Conservation (phyloP, 2,113 vertebrate species). For the Eidolon helvum region DNA sequence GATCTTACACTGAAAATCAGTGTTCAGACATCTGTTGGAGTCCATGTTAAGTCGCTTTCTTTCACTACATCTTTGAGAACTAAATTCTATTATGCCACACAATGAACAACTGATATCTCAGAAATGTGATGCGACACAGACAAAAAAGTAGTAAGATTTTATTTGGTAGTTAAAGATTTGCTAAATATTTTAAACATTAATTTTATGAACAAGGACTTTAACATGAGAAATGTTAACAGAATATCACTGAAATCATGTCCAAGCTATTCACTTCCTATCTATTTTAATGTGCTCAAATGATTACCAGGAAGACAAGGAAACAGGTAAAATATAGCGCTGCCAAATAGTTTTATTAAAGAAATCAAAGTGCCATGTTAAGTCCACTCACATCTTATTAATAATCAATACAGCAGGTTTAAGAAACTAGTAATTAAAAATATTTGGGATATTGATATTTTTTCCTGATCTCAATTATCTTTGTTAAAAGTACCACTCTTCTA, state of each 20-base stretch:
- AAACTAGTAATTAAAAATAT: neutral
- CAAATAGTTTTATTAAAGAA: conserved; percentile 43
- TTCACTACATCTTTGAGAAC: conserved; percentile 30
- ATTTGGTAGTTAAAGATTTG: neutral
- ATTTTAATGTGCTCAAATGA: neutral
- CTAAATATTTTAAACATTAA: conserved; percentile 10
- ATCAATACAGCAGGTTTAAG: conserved; percentile 18
- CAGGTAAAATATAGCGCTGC: neutral
- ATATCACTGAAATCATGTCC: neutral
- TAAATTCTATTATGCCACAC: neutral
- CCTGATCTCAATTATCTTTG: neutral
- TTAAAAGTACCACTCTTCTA: neutral
- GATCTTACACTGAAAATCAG: conserved; percentile 8
- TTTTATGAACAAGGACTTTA: neutral
- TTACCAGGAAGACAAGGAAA: neutral
- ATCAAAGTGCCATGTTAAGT: neutral
- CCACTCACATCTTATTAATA: conserved; percentile 51
- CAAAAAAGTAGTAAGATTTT: conserved; percentile 26
- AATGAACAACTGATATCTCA: neutral
- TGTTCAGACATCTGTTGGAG: conserved; percentile 5
- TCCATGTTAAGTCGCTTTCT: neutral
- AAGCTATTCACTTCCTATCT: conserved; percentile 2
- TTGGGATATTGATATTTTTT: neutral
- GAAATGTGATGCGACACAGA: fast-evolving
- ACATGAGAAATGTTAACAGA: neutral